phyloP scores from a whole-genome alignment of 2,888 invertebrate genomes.

The Epinotia nisella region DNA sequence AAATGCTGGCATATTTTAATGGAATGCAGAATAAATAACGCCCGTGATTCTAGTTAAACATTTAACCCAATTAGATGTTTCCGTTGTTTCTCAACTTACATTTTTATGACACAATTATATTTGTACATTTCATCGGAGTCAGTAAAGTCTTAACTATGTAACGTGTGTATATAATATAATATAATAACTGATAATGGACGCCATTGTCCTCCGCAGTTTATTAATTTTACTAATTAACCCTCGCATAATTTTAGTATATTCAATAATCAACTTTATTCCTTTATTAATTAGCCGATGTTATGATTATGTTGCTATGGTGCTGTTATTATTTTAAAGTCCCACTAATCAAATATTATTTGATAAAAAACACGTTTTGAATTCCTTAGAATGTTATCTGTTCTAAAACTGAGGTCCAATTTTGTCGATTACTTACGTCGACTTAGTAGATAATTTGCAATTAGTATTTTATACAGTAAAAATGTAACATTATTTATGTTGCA shows the following conservation, averaged over 20 bases:
- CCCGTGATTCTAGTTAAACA: neutral
- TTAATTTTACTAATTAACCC: slow-evolving; percentile 12
- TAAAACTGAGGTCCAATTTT: neutral
- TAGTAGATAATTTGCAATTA: neutral
- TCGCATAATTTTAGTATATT: slow-evolving; percentile 32
- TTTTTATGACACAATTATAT: slow-evolving; percentile 1
- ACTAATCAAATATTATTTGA: slow-evolving; percentile 20
- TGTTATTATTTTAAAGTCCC: slow-evolving; percentile 13
- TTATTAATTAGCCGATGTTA: slow-evolving; percentile 53
- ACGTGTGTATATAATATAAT: too few species aligned
- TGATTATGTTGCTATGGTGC: slow-evolving; percentile 47
- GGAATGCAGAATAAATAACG: slow-evolving; percentile 9
- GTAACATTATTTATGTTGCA: neutral
- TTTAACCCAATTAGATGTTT: slow-evolving; percentile 3
- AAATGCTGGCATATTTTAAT: slow-evolving; percentile 6
- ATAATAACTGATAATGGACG: slow-evolving; percentile 11
- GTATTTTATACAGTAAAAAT: too few species aligned
- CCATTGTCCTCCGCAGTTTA: slow-evolving; percentile 4
- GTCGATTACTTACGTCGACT: neutral
- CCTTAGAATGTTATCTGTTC: neutral
- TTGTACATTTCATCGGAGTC: slow-evolving; percentile 5
- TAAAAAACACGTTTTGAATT: neutral
- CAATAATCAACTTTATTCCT: slow-evolving; percentile 48
- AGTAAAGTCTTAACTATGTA: slow-evolving; percentile 24
- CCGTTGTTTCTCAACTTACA: neutral